These are phyloP conservation scores for Notarius quadriscutis DNA, from an alignment of 2,113 vertebrate species.

Conservation along the genomic window DNA sequence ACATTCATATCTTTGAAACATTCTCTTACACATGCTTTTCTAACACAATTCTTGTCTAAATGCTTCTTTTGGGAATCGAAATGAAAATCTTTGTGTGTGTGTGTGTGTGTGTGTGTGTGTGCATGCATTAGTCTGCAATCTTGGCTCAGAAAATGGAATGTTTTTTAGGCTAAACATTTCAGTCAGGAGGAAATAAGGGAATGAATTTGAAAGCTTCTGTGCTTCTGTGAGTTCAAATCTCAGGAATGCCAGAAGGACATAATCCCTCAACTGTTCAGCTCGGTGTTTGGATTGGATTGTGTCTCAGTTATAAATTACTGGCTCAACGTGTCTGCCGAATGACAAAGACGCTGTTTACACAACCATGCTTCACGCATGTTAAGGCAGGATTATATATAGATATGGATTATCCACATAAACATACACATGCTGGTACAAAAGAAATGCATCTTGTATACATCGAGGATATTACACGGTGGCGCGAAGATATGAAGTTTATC, in stretches of 20 bases:
- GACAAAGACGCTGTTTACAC: neutral
- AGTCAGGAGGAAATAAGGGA: neutral
- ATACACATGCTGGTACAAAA: neutral
- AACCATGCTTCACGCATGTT: neutral
- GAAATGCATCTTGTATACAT: neutral
- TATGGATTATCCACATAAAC: neutral
- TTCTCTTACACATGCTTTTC: neutral
- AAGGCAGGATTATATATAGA: neutral
- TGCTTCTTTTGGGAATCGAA: neutral
- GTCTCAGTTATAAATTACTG: neutral
- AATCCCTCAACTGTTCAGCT: neutral
- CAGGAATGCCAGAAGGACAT: neutral
- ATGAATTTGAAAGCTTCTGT: neutral
- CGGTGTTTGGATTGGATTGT: neutral
- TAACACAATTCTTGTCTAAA: conserved; percentile 6
- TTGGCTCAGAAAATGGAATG: neutral
- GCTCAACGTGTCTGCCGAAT: neutral
- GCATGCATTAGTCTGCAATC: neutral
- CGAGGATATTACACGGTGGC: no score
- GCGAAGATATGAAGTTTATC: no score
- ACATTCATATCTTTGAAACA: neutral
- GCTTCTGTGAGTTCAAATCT: neutral
- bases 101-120: neutral
- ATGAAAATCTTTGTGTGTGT: neutral
- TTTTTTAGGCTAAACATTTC: neutral